A percentile compares a stretch with the other conserved stretches of the same genome.
Conservation (phyloP, 2,797 vertebrate species). For the Sparus aurata region DNA sequence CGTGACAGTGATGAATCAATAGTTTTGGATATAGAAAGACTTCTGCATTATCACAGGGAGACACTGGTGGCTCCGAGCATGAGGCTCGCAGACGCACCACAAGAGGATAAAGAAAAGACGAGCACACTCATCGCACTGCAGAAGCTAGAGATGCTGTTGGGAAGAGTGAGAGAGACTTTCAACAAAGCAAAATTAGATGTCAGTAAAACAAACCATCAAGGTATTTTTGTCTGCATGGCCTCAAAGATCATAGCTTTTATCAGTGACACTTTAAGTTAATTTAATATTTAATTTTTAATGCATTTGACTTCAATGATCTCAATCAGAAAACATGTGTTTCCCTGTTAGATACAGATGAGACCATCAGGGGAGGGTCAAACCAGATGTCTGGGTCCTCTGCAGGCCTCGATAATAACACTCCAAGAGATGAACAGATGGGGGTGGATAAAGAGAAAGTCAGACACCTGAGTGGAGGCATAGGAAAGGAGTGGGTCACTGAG, state of each 20-base stretch:
- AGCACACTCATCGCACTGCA: constrained; percentile 67
- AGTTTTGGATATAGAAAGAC: constrained; percentile 77
- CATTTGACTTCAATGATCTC: constrained; percentile 35
- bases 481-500: background rate
- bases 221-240: constrained; percentile 70
- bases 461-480: background rate
- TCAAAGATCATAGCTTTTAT: constrained; percentile 24
- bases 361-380: background rate
- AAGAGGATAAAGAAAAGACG: constrained; percentile 62
- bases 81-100: constrained; percentile 49
- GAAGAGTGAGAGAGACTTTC: constrained; percentile 75
- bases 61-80: constrained; percentile 30
- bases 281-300: background rate
- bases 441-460: background rate
- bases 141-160: constrained; percentile 82
- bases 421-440: constrained; percentile 19
- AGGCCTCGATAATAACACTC: background rate
- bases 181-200: constrained; percentile 64
- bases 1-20: constrained; percentile 68
- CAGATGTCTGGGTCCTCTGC: background rate
- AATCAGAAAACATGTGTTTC: constrained; percentile 51
- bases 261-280: constrained; percentile 2
- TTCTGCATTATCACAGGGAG: constrained; percentile 74
- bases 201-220: constrained; percentile 72
- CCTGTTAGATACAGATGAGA: constrained; percentile 52